phyloP scores from a whole-genome alignment of 1,140 invertebrate genomes.

The Oryzaephilus surinamensis region DNA sequence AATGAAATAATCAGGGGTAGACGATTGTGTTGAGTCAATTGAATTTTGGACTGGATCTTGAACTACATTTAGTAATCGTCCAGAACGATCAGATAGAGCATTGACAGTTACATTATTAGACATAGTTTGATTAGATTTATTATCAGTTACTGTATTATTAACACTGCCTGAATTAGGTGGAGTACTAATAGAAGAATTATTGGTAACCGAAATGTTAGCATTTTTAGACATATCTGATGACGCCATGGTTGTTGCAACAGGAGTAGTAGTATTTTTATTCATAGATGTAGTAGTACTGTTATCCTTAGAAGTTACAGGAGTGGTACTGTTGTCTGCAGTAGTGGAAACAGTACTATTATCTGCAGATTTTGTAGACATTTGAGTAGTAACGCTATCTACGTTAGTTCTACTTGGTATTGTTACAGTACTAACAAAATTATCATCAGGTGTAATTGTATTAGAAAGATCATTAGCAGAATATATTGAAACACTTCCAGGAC shows the following conservation, averaged over 20 bases:
- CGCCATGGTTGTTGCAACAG: no score
- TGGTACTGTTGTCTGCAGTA: conserved; percentile 4
- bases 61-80: conserved; percentile 34
- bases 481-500: conserved; percentile 28
- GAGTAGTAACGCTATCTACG: neutral
- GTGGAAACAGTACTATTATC: conserved; percentile 1
- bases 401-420: conserved; percentile 24
- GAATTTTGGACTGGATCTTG: conserved; percentile 37
- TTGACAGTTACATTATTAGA: no score
- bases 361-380: conserved; percentile 9
- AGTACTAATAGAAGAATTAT: conserved; percentile 6
- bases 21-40: conserved; percentile 16
- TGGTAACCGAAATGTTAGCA: neutral
- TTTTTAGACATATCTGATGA: no score
- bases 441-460: conserved; percentile 34
- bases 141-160: conserved; percentile 8
- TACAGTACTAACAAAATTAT: conserved; percentile 27
- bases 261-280: conserved; percentile 22
- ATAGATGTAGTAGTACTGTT: conserved; percentile 34
- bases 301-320: conserved; percentile 26
- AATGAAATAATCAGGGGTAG: conserved; percentile 51
- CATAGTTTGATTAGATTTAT: conserved; percentile 4
- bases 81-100: conserved; percentile 29
- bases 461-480: conserved; percentile 33
- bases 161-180: conserved; percentile 14